Conservation (phyloP, 2,888 invertebrate species). For the Geotrupes spiniger region DNA sequence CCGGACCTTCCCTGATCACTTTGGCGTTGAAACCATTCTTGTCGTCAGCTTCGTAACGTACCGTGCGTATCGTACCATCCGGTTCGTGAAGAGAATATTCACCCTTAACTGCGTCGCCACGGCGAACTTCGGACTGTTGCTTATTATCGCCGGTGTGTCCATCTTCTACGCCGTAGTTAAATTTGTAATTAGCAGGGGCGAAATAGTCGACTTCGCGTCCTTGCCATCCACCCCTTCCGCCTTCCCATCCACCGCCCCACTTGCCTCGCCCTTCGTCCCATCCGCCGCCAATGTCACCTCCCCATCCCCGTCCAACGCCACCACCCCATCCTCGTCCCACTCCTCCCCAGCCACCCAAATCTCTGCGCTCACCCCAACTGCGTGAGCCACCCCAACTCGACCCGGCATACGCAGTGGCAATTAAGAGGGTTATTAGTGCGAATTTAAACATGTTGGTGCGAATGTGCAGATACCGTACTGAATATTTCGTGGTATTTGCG, state of each 20-base stretch:
- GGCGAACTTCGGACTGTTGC: constrained; percentile 47
- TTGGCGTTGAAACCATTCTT: constrained; percentile 53
- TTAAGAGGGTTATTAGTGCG: too few species aligned
- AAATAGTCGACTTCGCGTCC: constrained; percentile 10
- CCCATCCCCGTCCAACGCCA: background rate
- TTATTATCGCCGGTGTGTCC: constrained; percentile 50
- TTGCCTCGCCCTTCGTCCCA: background rate
- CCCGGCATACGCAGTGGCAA: too few species aligned
- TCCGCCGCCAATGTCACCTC: background rate
- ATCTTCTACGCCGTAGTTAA: constrained; percentile 48
- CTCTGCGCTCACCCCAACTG: too few species aligned
- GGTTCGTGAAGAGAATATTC: constrained; percentile 48
- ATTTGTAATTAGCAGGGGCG: constrained; percentile 48
- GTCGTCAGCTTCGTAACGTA: constrained; percentile 52
- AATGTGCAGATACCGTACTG: too few species aligned
- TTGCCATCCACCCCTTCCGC: background rate
- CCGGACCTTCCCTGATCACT: constrained; percentile 18
- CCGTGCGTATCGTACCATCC: constrained; percentile 48
- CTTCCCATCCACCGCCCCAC: background rate
- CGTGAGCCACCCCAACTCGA: too few species aligned
- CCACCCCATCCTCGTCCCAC: background rate
- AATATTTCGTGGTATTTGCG: too few species aligned
- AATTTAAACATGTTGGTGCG: too few species aligned
- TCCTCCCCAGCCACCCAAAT: background rate
- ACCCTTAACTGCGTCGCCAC: constrained; percentile 48